Percentiles rank a stretch among this genome's conserved stretches.
Evolutionary conservation across 2,113 vertebrate species (phyloP).

Genomic region (Manacus vitellinus): DNA sequence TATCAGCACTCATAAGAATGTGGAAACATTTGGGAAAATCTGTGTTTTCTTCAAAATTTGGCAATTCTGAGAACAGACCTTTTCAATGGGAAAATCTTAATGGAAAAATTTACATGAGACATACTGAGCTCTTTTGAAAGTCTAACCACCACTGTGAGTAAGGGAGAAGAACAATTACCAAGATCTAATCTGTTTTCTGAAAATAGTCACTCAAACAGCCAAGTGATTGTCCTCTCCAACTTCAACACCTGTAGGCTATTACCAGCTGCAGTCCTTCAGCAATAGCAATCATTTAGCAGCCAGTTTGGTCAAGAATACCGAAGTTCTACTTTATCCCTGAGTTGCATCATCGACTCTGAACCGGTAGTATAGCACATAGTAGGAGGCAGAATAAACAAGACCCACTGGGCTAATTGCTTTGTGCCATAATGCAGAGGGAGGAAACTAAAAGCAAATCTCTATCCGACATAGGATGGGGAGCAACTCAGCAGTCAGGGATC

Average conservation of each 20-base stretch:
- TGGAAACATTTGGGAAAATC: background rate
- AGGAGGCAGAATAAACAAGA: background rate
- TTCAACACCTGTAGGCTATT: background rate
- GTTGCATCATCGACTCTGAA: background rate
- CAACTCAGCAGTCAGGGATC: background rate
- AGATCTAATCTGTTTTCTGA: background rate
- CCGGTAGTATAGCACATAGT: background rate
- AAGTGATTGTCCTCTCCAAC: background rate
- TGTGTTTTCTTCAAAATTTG: background rate
- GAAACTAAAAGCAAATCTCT: background rate
- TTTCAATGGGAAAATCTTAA: background rate
- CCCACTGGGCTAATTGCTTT: background rate
- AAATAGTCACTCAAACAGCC: background rate
- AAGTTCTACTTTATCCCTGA: background rate
- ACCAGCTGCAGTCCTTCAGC: background rate
- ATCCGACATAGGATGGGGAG: background rate
- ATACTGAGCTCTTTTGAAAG: background rate
- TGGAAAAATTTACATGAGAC: background rate
- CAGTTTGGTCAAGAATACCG: background rate
- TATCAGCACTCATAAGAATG: background rate
- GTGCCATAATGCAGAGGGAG: rapidly evolving
- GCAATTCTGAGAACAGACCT: background rate
- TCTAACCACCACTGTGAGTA: background rate
- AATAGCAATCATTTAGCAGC: background rate
- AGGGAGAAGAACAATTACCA: background rate